These are phyloP conservation scores for Caenorhabditis panamensis DNA, from an alignment of 2,888 invertebrate species.

Conservation along the genomic window DNA sequence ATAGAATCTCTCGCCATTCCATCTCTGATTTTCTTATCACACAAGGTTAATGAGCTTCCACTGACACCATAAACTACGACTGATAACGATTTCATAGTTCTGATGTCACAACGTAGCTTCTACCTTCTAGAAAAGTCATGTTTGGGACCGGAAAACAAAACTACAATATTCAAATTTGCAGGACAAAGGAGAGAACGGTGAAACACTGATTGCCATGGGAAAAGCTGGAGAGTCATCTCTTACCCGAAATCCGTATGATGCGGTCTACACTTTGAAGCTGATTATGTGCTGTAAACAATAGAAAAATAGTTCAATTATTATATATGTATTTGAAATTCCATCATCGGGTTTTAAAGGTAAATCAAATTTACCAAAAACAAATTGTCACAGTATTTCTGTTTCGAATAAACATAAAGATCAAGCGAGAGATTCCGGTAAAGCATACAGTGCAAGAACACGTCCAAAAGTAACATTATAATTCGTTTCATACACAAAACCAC, in stretches of 20 bases:
- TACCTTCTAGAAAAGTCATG: neutral
- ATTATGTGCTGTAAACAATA: constrained; percentile 48
- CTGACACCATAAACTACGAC: constrained; percentile 10
- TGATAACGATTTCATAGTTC: constrained; percentile 32
- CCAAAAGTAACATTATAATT: constrained; percentile 2
- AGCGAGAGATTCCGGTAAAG: neutral
- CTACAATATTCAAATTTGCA: constrained; percentile 30
- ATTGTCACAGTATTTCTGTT: no score
- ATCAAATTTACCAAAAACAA: no score
- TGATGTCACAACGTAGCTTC: constrained; percentile 12
- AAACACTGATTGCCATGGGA: constrained; percentile 58
- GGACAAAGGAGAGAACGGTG: constrained; percentile 57
- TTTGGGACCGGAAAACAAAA: neutral
- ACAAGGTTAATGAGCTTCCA: neutral
- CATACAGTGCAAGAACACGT: constrained; percentile 2
- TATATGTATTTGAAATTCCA: constrained; percentile 16
- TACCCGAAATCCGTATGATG: constrained; percentile 56
- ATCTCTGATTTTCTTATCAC: neutral
- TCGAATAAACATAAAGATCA: neutral
- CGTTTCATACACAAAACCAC: constrained; percentile 14
- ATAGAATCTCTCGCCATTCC: neutral
- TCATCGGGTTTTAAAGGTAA: constrained; percentile 29
- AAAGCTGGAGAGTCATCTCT: constrained; percentile 60
- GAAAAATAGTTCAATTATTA: neutral
- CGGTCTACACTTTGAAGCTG: constrained; percentile 51